Conservation (phyloP, 1,140 invertebrate genomes). For the Drosophila sp. region DNA sequence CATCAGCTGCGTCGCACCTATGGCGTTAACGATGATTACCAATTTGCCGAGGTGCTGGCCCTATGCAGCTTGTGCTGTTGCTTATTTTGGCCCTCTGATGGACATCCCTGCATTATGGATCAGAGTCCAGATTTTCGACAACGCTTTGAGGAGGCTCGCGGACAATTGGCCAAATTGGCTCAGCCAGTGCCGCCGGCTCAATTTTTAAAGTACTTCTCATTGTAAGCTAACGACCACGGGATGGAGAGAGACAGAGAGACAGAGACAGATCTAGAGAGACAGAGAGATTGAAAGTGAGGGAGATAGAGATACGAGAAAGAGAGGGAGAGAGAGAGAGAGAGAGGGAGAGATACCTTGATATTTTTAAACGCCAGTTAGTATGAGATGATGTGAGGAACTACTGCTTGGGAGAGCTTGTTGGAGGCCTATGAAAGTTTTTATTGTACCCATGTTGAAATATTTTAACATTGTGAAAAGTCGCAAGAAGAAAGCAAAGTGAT, state of each 20-base stretch:
- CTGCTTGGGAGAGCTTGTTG: constrained; percentile 28
- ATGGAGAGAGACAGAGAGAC: constrained; percentile 54
- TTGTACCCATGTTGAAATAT: constrained; percentile 61
- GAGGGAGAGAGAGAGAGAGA: constrained; percentile 40
- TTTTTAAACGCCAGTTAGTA: constrained; percentile 42
- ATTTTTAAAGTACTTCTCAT: constrained; percentile 95
- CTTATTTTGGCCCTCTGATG: constrained; percentile 97
- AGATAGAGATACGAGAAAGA: constrained; percentile 24
- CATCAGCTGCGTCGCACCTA: constrained; percentile 91
- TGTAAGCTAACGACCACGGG: constrained; percentile 84
- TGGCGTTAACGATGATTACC: constrained; percentile 93
- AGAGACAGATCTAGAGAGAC: constrained; percentile 49
- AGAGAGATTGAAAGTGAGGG: constrained; percentile 1
- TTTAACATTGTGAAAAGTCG: constrained; percentile 40
- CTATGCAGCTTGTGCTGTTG: constrained; percentile 97
- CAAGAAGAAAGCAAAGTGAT: constrained; percentile 72
- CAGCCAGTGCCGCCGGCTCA: constrained; percentile 93
- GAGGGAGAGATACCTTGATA: constrained; percentile 52
- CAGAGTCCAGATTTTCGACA: constrained; percentile 91
- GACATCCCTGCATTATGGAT: constrained; percentile 94
- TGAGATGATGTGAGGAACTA: constrained; percentile 3
- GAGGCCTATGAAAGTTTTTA: constrained; percentile 49
- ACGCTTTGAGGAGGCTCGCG: constrained; percentile 90
- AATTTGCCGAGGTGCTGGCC: constrained; percentile 96
- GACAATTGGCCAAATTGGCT: constrained; percentile 88